Evolutionary conservation across 2,888 invertebrate species (phyloP).

Genomic region (Aphodius sticticus): DNA sequence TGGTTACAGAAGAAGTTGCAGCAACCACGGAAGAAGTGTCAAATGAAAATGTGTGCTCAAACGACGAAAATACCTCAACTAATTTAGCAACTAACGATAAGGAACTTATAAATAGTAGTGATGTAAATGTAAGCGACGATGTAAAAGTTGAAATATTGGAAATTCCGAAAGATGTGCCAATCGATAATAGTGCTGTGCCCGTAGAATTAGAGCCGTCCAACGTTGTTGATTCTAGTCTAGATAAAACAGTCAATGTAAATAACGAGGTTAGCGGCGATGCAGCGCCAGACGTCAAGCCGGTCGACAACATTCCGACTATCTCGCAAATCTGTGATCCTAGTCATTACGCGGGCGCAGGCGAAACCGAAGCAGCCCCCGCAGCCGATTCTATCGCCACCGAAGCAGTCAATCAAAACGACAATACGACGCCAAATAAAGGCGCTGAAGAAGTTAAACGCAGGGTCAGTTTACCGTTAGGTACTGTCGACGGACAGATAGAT

Average conservation of each 20-base stretch:
- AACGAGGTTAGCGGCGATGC: conserved; percentile 32
- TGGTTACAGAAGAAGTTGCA: conserved; percentile 38
- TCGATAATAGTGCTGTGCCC: conserved; percentile 61
- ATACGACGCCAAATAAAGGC: conserved; percentile 36
- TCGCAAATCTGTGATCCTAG: conserved; percentile 79
- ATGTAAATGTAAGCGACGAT: conserved; percentile 44
- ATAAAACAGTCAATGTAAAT: conserved; percentile 34
- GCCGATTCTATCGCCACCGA: conserved; percentile 33
- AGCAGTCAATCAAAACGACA: conserved; percentile 25
- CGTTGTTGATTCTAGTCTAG: conserved; percentile 58
- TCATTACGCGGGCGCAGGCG: conserved; percentile 53
- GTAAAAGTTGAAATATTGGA: conserved; percentile 24
- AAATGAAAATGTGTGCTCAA: conserved; percentile 38
- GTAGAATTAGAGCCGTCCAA: conserved; percentile 63
- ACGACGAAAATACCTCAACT: conserved; percentile 39
- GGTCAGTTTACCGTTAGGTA: conserved; percentile 67
- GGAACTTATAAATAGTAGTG: conserved; percentile 44
- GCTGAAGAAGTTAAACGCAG: conserved; percentile 58
- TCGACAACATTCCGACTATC: conserved; percentile 72
- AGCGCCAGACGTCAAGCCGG: conserved; percentile 40
- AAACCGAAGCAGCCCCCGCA: conserved; percentile 32
- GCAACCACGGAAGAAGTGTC: conserved; percentile 37
- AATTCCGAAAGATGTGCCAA: conserved; percentile 48
- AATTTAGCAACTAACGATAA: conserved; percentile 37
- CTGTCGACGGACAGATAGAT: conserved; percentile 53